Evolutionary conservation across 2,888 invertebrate species (phyloP), one percentile per base, ranked within the genome.

Genomic region (Ceraclea dissimilis): DNA sequence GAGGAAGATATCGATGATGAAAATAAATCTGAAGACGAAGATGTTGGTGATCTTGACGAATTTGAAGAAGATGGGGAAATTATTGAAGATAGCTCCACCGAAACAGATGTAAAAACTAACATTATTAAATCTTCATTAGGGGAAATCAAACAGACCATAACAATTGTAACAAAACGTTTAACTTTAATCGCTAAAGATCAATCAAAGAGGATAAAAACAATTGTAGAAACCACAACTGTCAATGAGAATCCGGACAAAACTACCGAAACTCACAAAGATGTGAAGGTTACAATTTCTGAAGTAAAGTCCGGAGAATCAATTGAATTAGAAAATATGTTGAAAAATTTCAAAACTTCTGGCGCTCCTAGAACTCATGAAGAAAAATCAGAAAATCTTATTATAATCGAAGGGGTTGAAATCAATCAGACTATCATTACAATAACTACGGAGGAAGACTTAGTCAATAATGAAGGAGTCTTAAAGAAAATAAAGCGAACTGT

Each of bases 201-300:
- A 31, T 71, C 69, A 55, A 75, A 73, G 65, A 62, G 73, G n/a
- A 66, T 75, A n/a, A 70, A 71, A 58, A 76, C 73, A 2, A 77
- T 76, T 16, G 64, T 73, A 39, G 78, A 76, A 70, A 74, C 73
- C 16, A 74, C 71, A 52, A 67, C 70, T 33, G 70, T 69, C 2
- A 75, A 74, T 66, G 78, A 78, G 66, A 70, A 72, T 60, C 73
- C 76, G 4, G 76, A 78, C 66, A 75, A 76, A 5, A 69, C 71
- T 31, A 71, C 67, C 63, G 71, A 74, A 63, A 69, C 71, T 18
- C 69, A 73, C 65, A 76, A 72, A 61, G 73, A 72, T 59, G 72
- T 77, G 5, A 75, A 76, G 67, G 73, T 74, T 4, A 73, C 71
- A 63, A 72, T 73, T 46, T 72, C 75, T 63, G 74, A 76, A 6